phyloP scores from a whole-genome alignment of 2,113 vertebrate species.

The Burhinus oedicnemus region DNA sequence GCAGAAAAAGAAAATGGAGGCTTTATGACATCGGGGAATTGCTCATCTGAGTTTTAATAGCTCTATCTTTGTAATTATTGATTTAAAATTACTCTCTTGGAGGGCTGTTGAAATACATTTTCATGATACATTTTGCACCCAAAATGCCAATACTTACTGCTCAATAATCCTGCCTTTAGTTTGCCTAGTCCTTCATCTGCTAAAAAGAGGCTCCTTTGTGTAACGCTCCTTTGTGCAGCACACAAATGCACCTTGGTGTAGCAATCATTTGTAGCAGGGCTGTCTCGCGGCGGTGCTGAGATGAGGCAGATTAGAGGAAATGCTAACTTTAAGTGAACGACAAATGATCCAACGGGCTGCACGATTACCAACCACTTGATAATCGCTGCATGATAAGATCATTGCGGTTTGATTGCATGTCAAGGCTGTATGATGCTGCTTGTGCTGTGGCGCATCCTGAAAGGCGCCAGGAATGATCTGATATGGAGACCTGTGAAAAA shows the following conservation, averaged over 20 bases:
- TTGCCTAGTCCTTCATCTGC: background rate
- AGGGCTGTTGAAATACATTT: background rate
- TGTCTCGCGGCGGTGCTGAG: background rate
- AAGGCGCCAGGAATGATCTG: background rate
- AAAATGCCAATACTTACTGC: background rate
- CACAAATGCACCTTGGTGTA: background rate
- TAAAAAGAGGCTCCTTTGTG: background rate
- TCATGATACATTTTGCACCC: background rate
- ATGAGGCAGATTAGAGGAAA: background rate
- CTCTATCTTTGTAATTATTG: background rate
- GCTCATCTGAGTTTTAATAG: slow-evolving; percentile 15
- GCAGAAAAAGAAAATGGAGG: slow-evolving; percentile 25
- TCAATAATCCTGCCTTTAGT: background rate
- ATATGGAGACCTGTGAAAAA: background rate
- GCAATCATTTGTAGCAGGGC: background rate
- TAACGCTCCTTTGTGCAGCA: background rate
- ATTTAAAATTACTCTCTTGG: background rate
- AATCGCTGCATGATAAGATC: background rate
- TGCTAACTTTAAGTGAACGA: background rate
- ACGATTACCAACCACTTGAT: background rate
- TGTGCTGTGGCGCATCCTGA: fast-evolving
- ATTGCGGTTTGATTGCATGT: background rate
- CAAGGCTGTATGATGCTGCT: background rate
- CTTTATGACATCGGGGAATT: background rate
- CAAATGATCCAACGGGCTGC: background rate